Evolutionary conservation across 2,113 vertebrate genomes (phyloP).

Genomic region (Scortum barcoo): DNA sequence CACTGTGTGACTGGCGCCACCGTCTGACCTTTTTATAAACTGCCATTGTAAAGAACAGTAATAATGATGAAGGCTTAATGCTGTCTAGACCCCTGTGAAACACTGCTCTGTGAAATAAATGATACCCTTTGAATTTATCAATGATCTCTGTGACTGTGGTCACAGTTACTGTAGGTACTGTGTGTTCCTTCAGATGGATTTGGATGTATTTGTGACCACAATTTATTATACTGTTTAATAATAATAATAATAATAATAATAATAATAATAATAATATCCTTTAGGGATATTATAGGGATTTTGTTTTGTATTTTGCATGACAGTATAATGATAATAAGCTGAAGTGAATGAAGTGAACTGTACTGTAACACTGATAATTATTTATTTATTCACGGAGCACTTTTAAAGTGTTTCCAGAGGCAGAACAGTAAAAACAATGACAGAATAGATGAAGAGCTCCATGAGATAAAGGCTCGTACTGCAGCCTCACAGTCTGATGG

Average conservation of each 20-base stretch:
- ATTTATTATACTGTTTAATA: too few relatives aligned
- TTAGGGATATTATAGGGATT: too few relatives aligned
- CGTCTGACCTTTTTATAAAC: slow-evolving; percentile 1
- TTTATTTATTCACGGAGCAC: neutral
- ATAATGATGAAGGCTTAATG: too few relatives aligned
- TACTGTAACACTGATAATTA: neutral
- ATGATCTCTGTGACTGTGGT: neutral
- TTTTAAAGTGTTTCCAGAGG: neutral
- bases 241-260: too few relatives aligned
- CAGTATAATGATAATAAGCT: too few relatives aligned
- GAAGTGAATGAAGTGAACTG: neutral
- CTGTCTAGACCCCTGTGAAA: neutral
- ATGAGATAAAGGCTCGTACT: too few relatives aligned
- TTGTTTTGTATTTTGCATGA: neutral
- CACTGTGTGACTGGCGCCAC: slow-evolving; percentile 39
- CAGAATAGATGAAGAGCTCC: neutral
- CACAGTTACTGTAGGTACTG: neutral
- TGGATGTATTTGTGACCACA: too few relatives aligned
- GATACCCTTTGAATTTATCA: neutral
- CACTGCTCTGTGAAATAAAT: neutral
- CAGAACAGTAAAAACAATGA: neutral
- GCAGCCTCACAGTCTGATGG: too few relatives aligned
- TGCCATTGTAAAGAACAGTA: neutral
- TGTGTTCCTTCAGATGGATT: too few relatives aligned
- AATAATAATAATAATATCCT: too few relatives aligned